Evolutionary conservation across 2,797 vertebrate genomes (phyloP).

Genomic region (Epinephelus awoara): DNA sequence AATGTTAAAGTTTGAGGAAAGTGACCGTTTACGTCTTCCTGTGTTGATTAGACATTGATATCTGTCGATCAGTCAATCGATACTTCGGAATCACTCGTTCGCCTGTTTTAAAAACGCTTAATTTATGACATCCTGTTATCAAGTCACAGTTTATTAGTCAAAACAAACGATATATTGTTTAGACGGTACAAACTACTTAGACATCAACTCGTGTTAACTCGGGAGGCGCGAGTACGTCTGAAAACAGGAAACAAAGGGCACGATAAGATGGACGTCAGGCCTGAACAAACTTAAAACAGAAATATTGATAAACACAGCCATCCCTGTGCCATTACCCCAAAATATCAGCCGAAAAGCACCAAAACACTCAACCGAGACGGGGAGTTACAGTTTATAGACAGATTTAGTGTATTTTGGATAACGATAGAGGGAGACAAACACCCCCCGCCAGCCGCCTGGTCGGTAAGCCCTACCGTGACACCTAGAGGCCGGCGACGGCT

Average conservation of each 20-base stretch:
- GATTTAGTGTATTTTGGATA: conserved; percentile 90
- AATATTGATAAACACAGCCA: conserved; percentile 40
- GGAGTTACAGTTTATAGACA: conserved; percentile 85
- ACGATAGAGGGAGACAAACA: conserved; percentile 99
- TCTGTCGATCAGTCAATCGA: conserved; percentile 25
- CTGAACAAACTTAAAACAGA: conserved; percentile 83
- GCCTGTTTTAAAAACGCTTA: accelerated
- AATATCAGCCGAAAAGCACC: conserved; percentile 60
- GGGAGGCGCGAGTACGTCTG: conserved; percentile 83
- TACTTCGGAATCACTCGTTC: background rate
- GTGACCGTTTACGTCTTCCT: background rate
- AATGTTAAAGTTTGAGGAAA: conserved; percentile 3
- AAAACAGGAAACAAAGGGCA: conserved; percentile 91
- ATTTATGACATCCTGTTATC: accelerated
- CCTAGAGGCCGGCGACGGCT: conserved; percentile 99
- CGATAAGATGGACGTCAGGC: conserved; percentile 83
- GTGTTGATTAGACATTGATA: conserved; percentile 22
- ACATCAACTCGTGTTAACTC: conserved; percentile 60
- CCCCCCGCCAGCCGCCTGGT: conserved; percentile 94
- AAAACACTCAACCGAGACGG: conserved; percentile 69
- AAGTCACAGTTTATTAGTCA: accelerated
- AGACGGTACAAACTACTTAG: conserved; percentile 44
- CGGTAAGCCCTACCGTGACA: conserved; percentile 99
- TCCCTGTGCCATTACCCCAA: conserved; percentile 49
- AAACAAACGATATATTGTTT: background rate